Base-by-base conservation (phyloP, 2,888 invertebrate genomes). In the Tetropium fuscum region DNA sequence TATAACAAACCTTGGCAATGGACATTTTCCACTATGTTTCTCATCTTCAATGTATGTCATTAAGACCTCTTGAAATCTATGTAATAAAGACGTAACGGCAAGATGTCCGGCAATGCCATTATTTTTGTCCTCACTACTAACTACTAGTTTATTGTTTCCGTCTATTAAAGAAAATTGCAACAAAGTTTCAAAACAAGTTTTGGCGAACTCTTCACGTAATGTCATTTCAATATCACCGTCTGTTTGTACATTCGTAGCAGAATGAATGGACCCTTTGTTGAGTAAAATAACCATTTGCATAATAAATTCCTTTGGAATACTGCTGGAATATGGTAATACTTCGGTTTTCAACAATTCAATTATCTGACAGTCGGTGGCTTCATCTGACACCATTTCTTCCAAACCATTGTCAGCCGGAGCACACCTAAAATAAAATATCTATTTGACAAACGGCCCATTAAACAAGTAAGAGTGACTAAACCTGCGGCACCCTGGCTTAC, bases 131-230 rank as follows among this genome's bases (percentile, higher is more conserved):
- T 81, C 80, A 53, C 76, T 73, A 32, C 74, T 78, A 20, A 78
- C 68, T n/a, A 78, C 74, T 20, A 82, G 53, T 13, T 75, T 75
- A 53, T 79, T 78, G 73, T 86, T 87, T 30, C 88, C 83, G 70
- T 93, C 93, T 3, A 93, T 83, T 77, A 92, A 87, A 0, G 97
- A 97, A 83, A 97, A 97, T 81, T 97, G 96, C 40, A 98, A 84
- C 16, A 98, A 83, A 0, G 97, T 97, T 82, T 98, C 97, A 78
- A 98, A 98, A 78, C 98, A 98, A 0, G 93, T 93, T 77, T 97
- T 93, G 38, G 98, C 97, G 83, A 98, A 97, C 78, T 97, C 97
- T 82, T 98, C 97, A 11, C 97, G 84, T 66, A 97, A 85, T 60
- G 94, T 91, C 63, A 90, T 83, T 75, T 93, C 93, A 59, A 90